Conservation (phyloP, 2,113 vertebrate species). For the Excalfactoria chinensis region DNA sequence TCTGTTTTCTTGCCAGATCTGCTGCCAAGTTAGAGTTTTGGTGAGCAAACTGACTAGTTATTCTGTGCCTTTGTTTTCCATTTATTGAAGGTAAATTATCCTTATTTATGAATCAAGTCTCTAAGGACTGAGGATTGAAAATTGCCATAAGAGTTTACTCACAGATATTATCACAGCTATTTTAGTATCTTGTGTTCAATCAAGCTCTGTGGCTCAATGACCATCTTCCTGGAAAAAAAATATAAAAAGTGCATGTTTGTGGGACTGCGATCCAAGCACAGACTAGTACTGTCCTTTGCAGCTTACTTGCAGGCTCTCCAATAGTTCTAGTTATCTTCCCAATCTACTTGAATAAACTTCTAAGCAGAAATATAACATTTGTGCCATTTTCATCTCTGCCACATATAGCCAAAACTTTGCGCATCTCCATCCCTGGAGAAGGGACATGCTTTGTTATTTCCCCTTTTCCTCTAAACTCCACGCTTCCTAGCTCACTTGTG, state of each 20-base stretch:
- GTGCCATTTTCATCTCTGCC: not conserved
- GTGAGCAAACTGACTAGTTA: not conserved
- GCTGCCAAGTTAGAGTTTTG: not conserved
- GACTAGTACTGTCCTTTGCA: not conserved
- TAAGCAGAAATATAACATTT: not conserved
- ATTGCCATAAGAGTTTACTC: not conserved
- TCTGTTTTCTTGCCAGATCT: not conserved
- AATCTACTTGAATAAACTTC: not conserved
- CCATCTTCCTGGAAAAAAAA: not conserved
- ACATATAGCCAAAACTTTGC: not conserved
- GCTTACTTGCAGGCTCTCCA: not conserved
- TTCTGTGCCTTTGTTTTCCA: not conserved
- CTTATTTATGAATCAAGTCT: accelerated
- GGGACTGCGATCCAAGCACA: not conserved
- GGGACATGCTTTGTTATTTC: not conserved
- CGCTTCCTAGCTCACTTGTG: not conserved
- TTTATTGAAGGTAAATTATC: not conserved
- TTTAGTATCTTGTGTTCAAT: not conserved
- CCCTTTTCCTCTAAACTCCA: accelerated
- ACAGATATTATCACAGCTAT: not conserved
- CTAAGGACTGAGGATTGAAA: not conserved
- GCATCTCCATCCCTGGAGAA: not conserved
- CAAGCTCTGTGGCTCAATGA: not conserved
- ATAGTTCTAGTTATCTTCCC: not conserved
- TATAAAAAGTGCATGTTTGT: accelerated